Conservation (phyloP, 2,888 invertebrate species). For the Napeogenes sylphis region DNA sequence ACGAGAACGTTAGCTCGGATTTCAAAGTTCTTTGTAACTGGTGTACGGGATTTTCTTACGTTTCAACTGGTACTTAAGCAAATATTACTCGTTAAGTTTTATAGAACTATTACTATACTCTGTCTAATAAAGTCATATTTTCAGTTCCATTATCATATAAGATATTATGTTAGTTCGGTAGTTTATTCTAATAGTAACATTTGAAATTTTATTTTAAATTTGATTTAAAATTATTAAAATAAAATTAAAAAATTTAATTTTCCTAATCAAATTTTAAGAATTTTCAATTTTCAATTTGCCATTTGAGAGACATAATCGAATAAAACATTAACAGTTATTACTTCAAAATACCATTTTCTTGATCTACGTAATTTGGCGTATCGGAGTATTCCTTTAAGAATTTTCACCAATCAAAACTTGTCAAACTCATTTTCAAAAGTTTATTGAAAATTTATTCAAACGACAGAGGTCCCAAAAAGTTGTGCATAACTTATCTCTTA, state of each 20-base stretch:
- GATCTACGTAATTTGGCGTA: constrained; percentile 12
- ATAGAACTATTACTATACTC: constrained; percentile 65
- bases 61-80: constrained; percentile 57
- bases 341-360: constrained; percentile 7
- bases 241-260: too few relatives aligned
- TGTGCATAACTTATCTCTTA: constrained; percentile 59
- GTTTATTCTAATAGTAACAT: too few relatives aligned
- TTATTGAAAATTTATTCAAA: constrained; percentile 69
- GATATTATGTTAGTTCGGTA: constrained; percentile 13
- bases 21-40: constrained; percentile 42
- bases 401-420: constrained; percentile 65
- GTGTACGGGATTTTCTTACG: constrained; percentile 35
- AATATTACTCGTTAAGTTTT: constrained; percentile 68
- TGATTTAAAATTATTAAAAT: too few relatives aligned
- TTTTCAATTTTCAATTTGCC: neutral
- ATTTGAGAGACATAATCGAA: neutral
- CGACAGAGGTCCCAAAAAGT: constrained; percentile 59
- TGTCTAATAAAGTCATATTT: constrained; percentile 60
- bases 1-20: constrained; percentile 28
- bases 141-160: constrained; percentile 33
- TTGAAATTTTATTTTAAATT: too few relatives aligned
- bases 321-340: constrained; percentile 7
- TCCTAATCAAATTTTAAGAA: too few relatives aligned
- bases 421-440: constrained; percentile 62
- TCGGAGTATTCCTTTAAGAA: constrained; percentile 44